Conservation (phyloP, 2,113 vertebrate genomes). For the Cyanoramphus novaezelandiae region DNA sequence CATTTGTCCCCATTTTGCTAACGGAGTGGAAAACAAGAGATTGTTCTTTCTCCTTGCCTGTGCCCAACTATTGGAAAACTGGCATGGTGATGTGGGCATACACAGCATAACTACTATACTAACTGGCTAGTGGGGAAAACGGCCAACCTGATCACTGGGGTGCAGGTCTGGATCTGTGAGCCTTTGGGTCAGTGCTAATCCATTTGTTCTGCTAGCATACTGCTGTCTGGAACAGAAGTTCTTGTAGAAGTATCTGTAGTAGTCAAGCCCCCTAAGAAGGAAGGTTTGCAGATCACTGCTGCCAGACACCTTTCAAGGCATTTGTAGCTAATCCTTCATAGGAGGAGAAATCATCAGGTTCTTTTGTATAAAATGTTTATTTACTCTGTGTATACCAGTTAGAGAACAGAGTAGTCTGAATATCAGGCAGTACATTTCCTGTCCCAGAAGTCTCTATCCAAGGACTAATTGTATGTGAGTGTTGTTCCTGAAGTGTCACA, state of each 20-base stretch:
- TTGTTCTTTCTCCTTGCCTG: not conserved
- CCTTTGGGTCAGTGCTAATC: not conserved
- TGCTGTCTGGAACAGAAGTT: not conserved
- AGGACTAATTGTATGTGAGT: not conserved
- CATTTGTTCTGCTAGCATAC: not conserved
- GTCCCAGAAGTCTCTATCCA: not conserved
- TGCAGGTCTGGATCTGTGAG: not conserved
- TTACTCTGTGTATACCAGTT: not conserved
- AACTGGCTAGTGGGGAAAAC: not conserved
- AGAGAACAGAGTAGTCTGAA: not conserved
- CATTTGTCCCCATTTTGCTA: not conserved
- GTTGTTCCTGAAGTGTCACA: not conserved
- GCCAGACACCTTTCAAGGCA: not conserved
- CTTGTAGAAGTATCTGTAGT: not conserved
- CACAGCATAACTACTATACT: rapidly evolving
- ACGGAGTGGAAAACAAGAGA: not conserved
- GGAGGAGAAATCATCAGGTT: not conserved
- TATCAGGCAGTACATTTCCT: not conserved
- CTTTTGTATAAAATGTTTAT: not conserved
- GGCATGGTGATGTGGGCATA: rapidly evolving
- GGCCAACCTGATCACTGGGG: not conserved
- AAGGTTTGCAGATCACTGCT: not conserved
- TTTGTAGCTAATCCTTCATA: not conserved
- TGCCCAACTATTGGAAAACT: not conserved
- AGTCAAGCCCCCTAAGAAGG: not conserved